Conservation (phyloP, 2,113 vertebrate genomes). For the Cheirogaleus medius region DNA sequence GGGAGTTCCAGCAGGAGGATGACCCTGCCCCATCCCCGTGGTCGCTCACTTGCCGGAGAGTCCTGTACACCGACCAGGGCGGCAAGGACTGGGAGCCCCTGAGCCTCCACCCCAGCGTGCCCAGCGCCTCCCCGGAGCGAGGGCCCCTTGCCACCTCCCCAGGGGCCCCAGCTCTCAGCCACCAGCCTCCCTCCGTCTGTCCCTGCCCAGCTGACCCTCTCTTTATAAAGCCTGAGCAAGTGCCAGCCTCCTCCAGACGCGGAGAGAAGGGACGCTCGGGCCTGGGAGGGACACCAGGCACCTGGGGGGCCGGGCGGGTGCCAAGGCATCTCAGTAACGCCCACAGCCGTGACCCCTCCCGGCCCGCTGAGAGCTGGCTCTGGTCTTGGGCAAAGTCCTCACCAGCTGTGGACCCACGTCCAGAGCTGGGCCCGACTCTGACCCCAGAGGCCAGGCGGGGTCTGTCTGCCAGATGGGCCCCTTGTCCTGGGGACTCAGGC, state of each 20-base stretch:
- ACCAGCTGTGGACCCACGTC: rapidly evolving
- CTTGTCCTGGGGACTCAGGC: neutral
- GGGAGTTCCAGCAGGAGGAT: neutral
- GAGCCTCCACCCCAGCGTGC: too few relatives aligned
- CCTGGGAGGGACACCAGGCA: too few relatives aligned
- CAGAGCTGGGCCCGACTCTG: neutral
- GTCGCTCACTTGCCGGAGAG: neutral
- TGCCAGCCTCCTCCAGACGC: neutral
- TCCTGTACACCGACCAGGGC: neutral
- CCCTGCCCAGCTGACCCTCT: neutral
- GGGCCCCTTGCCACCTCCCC: rapidly evolving
- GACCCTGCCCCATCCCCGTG: rapidly evolving
- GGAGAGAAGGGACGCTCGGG: neutral
- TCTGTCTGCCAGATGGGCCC: neutral
- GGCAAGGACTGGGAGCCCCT: neutral
- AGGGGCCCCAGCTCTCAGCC: too few relatives aligned
- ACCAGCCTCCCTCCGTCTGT: neutral
- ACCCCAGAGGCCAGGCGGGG: neutral
- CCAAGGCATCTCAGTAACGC: too few relatives aligned
- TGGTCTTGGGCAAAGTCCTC: neutral
- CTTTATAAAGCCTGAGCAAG: neutral
- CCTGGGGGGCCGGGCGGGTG: too few relatives aligned
- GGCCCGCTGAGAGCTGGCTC: neutral
- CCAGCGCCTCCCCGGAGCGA: neutral
- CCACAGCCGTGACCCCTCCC: neutral